Conservation (phyloP, 2,113 vertebrate species). For the Tachysurus vachellii region DNA sequence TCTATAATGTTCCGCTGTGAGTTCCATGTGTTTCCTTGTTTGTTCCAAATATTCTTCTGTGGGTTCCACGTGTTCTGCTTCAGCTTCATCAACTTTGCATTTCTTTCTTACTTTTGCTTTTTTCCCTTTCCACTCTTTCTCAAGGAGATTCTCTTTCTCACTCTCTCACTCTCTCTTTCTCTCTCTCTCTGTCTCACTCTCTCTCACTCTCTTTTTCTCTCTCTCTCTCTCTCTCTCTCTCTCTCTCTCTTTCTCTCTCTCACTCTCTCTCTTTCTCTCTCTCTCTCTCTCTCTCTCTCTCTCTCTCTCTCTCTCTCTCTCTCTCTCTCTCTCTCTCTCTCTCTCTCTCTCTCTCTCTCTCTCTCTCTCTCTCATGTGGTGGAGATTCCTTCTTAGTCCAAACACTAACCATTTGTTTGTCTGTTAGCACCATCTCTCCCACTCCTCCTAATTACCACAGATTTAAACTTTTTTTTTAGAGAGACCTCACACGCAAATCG, state of each 20-base stretch:
- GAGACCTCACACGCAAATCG: conserved; percentile 51
- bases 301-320: not conserved
- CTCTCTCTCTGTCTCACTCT: conserved; percentile 16
- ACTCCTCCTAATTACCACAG: conserved; percentile 55
- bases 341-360: conserved; percentile 15
- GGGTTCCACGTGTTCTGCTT: not conserved
- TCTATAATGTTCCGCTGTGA: not conserved
- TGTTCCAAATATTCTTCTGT: not conserved
- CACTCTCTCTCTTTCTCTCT: conserved; percentile 6
- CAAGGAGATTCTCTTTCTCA: too few species aligned
- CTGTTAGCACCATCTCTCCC: conserved; percentile 47
- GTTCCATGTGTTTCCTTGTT: not conserved
- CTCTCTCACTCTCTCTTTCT: not conserved
- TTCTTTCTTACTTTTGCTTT: not conserved
- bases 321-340: too few species aligned
- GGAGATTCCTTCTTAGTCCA: conserved; percentile 50
- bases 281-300: too few species aligned
- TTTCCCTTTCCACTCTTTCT: too few species aligned
- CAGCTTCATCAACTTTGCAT: conserved; percentile 18
- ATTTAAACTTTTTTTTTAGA: conserved; percentile 47
- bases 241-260: conserved; percentile 19
- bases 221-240: too few species aligned
- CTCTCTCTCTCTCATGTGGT: conserved; percentile 48
- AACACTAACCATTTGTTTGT: conserved; percentile 55
- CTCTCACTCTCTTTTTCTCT: conserved; percentile 21